A percentile compares a stretch with the other conserved stretches of the same genome.
phyloP scores from a whole-genome alignment of 2,797 vertebrate genomes.

The Catamblyrhynchus diadema region DNA sequence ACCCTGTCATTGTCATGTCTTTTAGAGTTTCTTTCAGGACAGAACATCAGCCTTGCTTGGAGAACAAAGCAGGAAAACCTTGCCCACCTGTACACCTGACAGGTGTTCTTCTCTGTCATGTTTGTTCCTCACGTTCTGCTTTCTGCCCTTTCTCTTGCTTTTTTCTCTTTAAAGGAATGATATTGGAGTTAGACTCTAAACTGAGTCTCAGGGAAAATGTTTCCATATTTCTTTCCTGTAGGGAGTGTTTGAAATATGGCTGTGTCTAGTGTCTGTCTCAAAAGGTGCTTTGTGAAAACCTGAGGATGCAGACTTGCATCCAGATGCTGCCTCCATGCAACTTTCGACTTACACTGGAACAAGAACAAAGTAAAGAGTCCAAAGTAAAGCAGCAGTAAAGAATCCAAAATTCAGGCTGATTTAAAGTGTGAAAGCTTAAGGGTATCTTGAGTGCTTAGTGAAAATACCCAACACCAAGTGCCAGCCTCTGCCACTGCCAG shows the following conservation, averaged over 20 bases:
- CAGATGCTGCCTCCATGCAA: not conserved
- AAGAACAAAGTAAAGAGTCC: not conserved
- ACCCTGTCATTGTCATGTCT: not conserved
- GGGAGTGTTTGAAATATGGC: not conserved
- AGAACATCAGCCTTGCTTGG: not conserved
- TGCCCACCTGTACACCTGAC: not conserved
- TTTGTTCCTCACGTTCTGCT: not conserved
- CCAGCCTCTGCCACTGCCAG: rapidly evolving
- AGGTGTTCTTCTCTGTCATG: not conserved
- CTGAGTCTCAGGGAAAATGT: not conserved
- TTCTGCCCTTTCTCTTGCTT: not conserved
- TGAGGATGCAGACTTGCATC: not conserved
- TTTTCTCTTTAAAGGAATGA: not conserved
- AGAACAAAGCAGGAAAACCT: not conserved
- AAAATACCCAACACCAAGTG: not conserved
- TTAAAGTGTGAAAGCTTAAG: not conserved
- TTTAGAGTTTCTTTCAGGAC: not conserved
- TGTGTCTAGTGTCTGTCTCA: not conserved
- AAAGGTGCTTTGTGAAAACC: not conserved
- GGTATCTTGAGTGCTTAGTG: not conserved
- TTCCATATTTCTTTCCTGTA: not conserved
- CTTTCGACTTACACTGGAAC: not conserved
- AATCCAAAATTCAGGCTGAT: not conserved
- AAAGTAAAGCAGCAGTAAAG: not conserved
- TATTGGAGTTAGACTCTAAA: not conserved